Percentiles rank a stretch among this genome's conserved stretches.
Evolutionary conservation across 2,888 invertebrate species (phyloP).

Genomic region (Agrotis segetum): DNA sequence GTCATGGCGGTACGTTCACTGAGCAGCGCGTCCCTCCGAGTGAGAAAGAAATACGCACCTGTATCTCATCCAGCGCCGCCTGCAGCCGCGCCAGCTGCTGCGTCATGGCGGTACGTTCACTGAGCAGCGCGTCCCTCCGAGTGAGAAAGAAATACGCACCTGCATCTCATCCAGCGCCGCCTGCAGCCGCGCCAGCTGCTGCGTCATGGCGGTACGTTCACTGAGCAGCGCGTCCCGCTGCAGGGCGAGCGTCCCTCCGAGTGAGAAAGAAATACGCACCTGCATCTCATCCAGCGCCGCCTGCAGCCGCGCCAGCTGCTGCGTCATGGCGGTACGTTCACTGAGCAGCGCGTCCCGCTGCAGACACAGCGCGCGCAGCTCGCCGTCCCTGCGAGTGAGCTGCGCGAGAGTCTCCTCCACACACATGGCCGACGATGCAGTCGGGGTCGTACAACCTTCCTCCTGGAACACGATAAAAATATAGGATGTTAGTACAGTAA

Average conservation of each 20-base stretch:
- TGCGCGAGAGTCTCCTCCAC: slow-evolving; percentile 77
- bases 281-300: slow-evolving; percentile 73
- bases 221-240: slow-evolving; percentile 63
- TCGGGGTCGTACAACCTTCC: slow-evolving; percentile 61
- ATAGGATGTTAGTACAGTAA: background rate
- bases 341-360: slow-evolving; percentile 63
- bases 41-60: slow-evolving; percentile 65
- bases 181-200: slow-evolving; percentile 64
- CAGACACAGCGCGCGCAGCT: slow-evolving; percentile 71
- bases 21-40: slow-evolving; percentile 68
- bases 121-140: slow-evolving; percentile 68
- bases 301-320: slow-evolving; percentile 64
- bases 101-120: slow-evolving; percentile 70
- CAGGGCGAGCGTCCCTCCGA: slow-evolving; percentile 68
- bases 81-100: slow-evolving; percentile 64
- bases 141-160: slow-evolving; percentile 61
- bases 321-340: slow-evolving; percentile 70
- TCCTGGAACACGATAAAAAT: slow-evolving; percentile 55
- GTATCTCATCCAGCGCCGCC: slow-evolving; percentile 71
- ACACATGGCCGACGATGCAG: slow-evolving; percentile 60
- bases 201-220: slow-evolving; percentile 70
- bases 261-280: slow-evolving; percentile 61
- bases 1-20: slow-evolving; percentile 70
- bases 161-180: slow-evolving; percentile 73
- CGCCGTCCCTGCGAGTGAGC: slow-evolving; percentile 77